Conservation (phyloP, 2,797 vertebrate species). For the Sebastes elongatus region DNA sequence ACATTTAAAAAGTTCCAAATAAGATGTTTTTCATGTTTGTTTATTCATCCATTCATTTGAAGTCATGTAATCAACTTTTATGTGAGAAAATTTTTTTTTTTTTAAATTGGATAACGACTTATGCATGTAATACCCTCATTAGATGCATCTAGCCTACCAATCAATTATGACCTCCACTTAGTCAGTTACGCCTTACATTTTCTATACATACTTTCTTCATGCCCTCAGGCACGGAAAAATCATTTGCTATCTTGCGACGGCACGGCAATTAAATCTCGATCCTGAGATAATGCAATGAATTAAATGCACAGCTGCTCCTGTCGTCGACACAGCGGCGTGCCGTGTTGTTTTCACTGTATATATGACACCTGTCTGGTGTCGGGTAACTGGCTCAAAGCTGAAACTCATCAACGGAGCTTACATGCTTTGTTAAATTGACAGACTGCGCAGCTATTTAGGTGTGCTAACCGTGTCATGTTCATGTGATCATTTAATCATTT, state of each 20-base stretch:
- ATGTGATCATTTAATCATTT: neutral
- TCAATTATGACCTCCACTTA: neutral
- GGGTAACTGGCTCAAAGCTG: neutral
- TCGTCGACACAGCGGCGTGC: neutral
- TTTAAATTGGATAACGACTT: neutral
- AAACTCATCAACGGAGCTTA: neutral
- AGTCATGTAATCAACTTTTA: neutral
- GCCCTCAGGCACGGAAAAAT: neutral
- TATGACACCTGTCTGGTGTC: neutral
- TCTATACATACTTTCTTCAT: neutral
- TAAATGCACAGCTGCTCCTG: constrained; percentile 28
- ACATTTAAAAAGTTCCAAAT: neutral
- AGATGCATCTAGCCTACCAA: neutral
- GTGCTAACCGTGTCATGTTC: neutral
- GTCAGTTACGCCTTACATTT: neutral
- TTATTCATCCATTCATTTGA: neutral
- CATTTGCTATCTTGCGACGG: neutral
- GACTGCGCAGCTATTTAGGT: neutral
- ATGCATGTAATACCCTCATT: neutral
- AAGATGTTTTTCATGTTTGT: neutral
- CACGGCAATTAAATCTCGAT: constrained; percentile 17
- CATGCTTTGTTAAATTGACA: neutral
- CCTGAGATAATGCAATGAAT: constrained; percentile 5
- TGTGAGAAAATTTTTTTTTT: neutral
- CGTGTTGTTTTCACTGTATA: neutral